These are phyloP conservation scores for Tenthredo notha DNA, from an alignment of 2,888 invertebrate genomes.

Conservation along the genomic window DNA sequence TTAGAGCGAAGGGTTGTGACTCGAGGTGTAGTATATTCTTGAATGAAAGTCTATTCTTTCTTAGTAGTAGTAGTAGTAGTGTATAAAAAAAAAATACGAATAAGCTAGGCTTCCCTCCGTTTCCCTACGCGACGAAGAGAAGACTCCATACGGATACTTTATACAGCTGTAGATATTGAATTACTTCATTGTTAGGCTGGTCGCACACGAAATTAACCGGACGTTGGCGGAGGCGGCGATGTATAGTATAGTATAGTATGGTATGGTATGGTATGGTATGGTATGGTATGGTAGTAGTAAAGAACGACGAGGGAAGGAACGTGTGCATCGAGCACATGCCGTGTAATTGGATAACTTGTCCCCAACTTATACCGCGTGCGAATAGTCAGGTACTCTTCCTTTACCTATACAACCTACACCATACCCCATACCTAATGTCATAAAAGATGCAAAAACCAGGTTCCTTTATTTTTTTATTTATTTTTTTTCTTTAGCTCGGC, in stretches of 20 bases:
- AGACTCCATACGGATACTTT: conserved; percentile 11
- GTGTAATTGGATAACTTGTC: conserved; percentile 49
- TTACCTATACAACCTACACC: no score
- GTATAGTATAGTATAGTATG: not conserved
- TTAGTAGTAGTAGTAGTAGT: no score
- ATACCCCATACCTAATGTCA: not conserved
- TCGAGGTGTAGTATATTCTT: not conserved
- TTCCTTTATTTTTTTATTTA: no score
- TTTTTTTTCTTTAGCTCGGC: not conserved
- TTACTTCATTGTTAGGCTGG: conserved; percentile 48
- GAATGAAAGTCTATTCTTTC: not conserved
- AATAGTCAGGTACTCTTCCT: not conserved
- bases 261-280: not conserved
- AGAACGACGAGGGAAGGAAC: not conserved
- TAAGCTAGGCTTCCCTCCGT: not conserved
- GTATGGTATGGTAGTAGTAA: not conserved
- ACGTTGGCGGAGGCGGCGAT: conserved; percentile 27
- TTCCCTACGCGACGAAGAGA: not conserved
- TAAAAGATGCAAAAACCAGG: not conserved
- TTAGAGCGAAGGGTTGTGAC: not conserved
- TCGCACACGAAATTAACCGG: conserved; percentile 50
- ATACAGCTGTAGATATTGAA: conserved; percentile 46
- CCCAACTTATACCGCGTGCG: not conserved
- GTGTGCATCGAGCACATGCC: conserved; percentile 45
- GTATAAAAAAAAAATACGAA: not conserved